Conservation (phyloP, 2,888 invertebrate species). For the Nemapogon koenigi region DNA sequence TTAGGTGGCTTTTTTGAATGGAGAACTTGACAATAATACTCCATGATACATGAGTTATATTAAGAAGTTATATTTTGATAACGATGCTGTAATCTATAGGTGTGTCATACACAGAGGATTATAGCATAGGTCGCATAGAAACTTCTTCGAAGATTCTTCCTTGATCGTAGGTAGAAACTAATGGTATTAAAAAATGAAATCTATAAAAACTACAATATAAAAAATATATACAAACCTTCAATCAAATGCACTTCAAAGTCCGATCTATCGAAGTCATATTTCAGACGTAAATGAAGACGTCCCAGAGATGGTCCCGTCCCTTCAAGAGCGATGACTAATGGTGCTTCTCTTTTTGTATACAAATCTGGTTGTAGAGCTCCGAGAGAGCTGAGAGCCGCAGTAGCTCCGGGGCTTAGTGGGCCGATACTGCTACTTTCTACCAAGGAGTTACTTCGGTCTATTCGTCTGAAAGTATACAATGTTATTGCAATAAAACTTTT, state of each 20-base stretch:
- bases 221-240: slow-evolving; percentile 72
- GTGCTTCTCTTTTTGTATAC: slow-evolving; percentile 81
- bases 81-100: too few relatives aligned
- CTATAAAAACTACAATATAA: too few relatives aligned
- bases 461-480: slow-evolving; percentile 49
- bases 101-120: too few relatives aligned
- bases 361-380: slow-evolving; percentile 89
- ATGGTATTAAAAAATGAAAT: too few relatives aligned
- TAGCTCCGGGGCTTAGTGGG: slow-evolving; percentile 47
- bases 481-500: too few relatives aligned
- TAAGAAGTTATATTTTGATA: too few relatives aligned
- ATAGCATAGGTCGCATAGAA: too few relatives aligned
- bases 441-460: slow-evolving; percentile 59
- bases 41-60: too few relatives aligned
- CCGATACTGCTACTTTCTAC: slow-evolving; percentile 53
- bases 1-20: too few relatives aligned
- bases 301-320: slow-evolving; percentile 75
- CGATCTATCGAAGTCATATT: slow-evolving; percentile 89
- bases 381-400: slow-evolving; percentile 54
- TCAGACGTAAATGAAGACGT: slow-evolving; percentile 81
- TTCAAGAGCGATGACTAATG: slow-evolving; percentile 72
- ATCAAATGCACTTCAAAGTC: slow-evolving; percentile 91
- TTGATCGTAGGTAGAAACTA: too few relatives aligned
- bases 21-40: too few relatives aligned
- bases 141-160: too few relatives aligned